Evolutionary conservation across 2,797 vertebrate species (phyloP), one percentile per base, ranked within the genome.

Genomic region (Limosa lapponica): DNA sequence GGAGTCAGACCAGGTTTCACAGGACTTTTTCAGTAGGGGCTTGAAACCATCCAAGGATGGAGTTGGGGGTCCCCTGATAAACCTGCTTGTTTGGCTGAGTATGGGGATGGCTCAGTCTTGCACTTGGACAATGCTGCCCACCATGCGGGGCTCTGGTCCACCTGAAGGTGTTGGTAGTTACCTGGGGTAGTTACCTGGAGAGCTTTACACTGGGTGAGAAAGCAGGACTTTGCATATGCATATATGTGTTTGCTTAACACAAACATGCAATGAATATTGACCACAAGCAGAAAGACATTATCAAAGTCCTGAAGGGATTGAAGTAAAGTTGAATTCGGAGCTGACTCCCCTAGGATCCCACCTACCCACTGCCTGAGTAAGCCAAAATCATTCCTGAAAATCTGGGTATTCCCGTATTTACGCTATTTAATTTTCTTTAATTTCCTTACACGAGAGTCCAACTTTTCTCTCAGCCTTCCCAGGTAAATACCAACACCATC

Each of bases 91-190:
- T 78, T 81, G 12, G 7, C 11, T 44, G 28, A 44, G 8, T 23
- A 39, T 48, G 20, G 15, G 22, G 10, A 28, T 61, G 8, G 24
- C 8, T 49, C 7, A 8, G 13, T 46, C 14, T 49, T 49, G 6
- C 8, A 48, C 6, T 75, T 49, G 24, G 28, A 71, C 4, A 7
- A 55, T 1, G 4, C 14, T n/a, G 24, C 17, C 11, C 28, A 67
- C 13, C 20, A 18, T 4, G 30, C 0, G 0, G 5, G 8, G 8
- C 12, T 43, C 27, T 25, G 5, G 22, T 49, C 64, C 30, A 36
- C 20, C 32, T n/a, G 13, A 1, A 67, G 16, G 22, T 82, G 10
- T 58, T 32, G 32, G 2, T 16, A 46, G 13, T 70, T 32, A 37
- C 24, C 3, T 48, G 28, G n/a, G n/a, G n/a, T n/a, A n/a, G n/a